Conservation (phyloP, 2,797 vertebrate genomes). For the Fistularia commersonii region DNA sequence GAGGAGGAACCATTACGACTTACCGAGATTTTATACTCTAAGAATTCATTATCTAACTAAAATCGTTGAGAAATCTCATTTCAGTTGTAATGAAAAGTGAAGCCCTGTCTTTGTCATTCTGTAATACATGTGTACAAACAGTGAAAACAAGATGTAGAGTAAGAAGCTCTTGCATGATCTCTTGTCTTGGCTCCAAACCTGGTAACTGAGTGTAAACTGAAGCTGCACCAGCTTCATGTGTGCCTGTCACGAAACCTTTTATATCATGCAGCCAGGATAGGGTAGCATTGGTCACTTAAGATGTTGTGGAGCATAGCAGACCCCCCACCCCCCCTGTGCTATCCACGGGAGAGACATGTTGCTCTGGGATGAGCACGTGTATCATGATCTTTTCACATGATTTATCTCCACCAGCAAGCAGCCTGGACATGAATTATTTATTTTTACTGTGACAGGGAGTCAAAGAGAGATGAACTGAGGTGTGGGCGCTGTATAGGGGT, state of each 20-base stretch:
- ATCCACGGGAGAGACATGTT: slow-evolving; percentile 31
- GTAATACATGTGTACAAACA: too few species aligned
- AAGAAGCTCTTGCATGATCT: slow-evolving; percentile 9
- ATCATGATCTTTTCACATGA: slow-evolving; percentile 63
- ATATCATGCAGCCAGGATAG: slow-evolving; percentile 9
- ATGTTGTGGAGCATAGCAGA: background rate
- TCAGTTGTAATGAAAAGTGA: too few species aligned
- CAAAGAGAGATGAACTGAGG: slow-evolving; percentile 20
- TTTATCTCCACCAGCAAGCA: slow-evolving; percentile 62
- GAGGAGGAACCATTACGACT: too few species aligned
- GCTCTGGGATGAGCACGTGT: slow-evolving; percentile 53
- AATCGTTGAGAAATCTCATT: too few species aligned
- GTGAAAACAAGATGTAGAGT: too few species aligned
- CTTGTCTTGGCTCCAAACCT: slow-evolving; percentile 8
- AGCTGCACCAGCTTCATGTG: slow-evolving; percentile 25
- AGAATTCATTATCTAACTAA: too few species aligned
- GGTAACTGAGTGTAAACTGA: slow-evolving; percentile 6
- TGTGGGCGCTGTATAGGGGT: slow-evolving; percentile 26
- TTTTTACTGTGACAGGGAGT: slow-evolving; percentile 56
- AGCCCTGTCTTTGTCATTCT: too few species aligned
- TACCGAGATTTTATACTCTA: too few species aligned
- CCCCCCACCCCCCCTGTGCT: background rate
- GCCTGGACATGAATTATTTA: slow-evolving; percentile 70
- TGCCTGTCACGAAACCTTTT: slow-evolving; percentile 15
- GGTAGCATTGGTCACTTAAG: slow-evolving; percentile 9